Evolutionary conservation across 2,797 vertebrate species (phyloP).

Genomic region (Scyliorhinus canicula): DNA sequence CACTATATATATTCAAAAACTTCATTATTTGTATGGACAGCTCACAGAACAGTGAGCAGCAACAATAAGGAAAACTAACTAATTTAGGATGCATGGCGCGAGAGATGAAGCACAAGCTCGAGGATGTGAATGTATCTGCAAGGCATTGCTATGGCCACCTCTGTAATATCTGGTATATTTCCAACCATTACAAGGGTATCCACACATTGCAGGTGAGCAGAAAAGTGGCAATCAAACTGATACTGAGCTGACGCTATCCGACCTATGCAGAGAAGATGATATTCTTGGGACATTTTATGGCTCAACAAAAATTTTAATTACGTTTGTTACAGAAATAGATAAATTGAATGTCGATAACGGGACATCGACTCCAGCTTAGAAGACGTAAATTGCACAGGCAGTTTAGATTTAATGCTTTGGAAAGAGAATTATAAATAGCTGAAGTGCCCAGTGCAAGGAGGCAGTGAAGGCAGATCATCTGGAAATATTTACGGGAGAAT

Average conservation of each 20-base stretch:
- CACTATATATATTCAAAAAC: not conserved
- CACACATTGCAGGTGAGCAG: not conserved
- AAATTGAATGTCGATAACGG: not conserved
- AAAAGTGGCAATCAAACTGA: not conserved
- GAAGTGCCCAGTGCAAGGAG: not conserved
- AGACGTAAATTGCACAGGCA: not conserved
- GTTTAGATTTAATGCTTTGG: not conserved
- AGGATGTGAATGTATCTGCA: not conserved
- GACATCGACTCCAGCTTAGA: not conserved
- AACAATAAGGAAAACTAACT: not conserved
- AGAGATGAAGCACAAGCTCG: not conserved
- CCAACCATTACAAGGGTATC: not conserved
- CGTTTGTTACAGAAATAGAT: not conserved
- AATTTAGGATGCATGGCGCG: not conserved
- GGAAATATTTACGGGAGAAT: not conserved
- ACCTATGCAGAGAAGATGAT: not conserved
- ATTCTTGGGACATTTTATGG: not conserved
- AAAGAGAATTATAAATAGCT: not conserved
- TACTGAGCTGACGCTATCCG: not conserved
- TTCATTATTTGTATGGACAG: not conserved
- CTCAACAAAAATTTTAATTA: not conserved
- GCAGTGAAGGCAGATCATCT: not conserved
- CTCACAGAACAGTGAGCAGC: not conserved
- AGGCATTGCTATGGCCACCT: not conserved
- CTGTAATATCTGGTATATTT: not conserved